A percentile compares a stretch with the other conserved stretches of the same genome.
Conservation (phyloP, 2,888 invertebrate genomes). For the Tridacna gigas region DNA sequence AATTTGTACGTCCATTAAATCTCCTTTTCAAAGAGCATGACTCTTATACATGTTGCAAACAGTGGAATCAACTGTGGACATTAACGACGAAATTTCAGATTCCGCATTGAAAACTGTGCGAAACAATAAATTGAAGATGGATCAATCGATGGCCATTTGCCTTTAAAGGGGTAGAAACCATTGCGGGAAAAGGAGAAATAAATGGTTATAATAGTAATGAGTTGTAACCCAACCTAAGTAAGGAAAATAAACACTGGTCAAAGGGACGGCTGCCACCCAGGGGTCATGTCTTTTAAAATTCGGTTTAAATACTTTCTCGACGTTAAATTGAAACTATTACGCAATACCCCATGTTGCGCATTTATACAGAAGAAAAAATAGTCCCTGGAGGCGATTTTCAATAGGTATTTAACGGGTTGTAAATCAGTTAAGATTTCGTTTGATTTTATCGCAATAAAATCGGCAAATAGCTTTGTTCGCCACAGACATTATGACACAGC, state of each 20-base stretch:
- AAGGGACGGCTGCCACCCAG: background rate
- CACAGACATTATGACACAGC: slow-evolving; percentile 3
- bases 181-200: background rate
- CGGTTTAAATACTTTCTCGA: slow-evolving; percentile 18
- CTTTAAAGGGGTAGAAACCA: too few relatives aligned
- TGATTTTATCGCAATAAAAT: slow-evolving; percentile 29
- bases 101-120: too few relatives aligned
- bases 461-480: slow-evolving; percentile 9
- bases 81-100: too few relatives aligned
- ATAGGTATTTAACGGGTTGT: slow-evolving; percentile 20
- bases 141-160: too few relatives aligned
- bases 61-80: too few relatives aligned
- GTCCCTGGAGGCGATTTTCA: slow-evolving; percentile 8
- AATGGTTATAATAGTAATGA: background rate
- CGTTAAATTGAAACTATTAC: slow-evolving; percentile 13
- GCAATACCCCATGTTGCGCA: slow-evolving; percentile 12
- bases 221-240: background rate
- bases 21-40: too few relatives aligned
- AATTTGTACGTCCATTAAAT: too few relatives aligned
- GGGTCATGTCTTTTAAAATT: background rate
- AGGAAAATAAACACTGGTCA: background rate
- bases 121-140: too few relatives aligned
- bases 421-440: slow-evolving; percentile 31
- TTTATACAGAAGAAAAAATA: slow-evolving; percentile 8
- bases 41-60: too few relatives aligned